Evolutionary conservation across 2,888 invertebrate genomes (phyloP).

Genomic region (Aricia artaxerxes): DNA sequence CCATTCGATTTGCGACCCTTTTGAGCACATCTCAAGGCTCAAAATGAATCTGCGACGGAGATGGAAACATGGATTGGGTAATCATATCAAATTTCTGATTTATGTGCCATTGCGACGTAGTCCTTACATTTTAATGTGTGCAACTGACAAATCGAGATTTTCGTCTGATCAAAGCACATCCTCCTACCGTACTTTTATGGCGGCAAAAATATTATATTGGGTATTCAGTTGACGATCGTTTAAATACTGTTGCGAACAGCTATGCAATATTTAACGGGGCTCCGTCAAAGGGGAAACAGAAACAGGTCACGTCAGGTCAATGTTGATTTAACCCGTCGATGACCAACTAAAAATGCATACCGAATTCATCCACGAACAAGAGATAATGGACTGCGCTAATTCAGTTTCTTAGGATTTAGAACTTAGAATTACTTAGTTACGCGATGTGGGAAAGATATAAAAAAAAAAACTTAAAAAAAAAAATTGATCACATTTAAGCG

Average conservation of each 20-base stretch:
- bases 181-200: not conserved
- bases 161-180: not conserved
- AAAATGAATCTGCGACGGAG: not conserved
- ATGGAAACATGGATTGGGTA: slow-evolving; percentile 9
- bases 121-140: not conserved
- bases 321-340: slow-evolving; percentile 15
- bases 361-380: not conserved
- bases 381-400: not conserved
- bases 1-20: not conserved
- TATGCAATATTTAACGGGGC: slow-evolving; percentile 1
- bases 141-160: not conserved
- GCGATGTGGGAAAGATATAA: not conserved
- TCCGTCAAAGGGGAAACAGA: slow-evolving; percentile 17
- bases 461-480: not conserved
- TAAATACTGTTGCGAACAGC: not conserved
- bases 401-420: not conserved
- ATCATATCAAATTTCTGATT: slow-evolving; percentile 2
- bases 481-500: too few relatives aligned
- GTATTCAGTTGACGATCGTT: not conserved
- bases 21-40: not conserved
- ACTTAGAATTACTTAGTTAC: not conserved
- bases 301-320: slow-evolving; percentile 22
- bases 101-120: not conserved
- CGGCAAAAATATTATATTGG: too few relatives aligned
- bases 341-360: slow-evolving; percentile 7